These are phyloP conservation scores for Pediacus dermestoides DNA, from an alignment of 2,888 invertebrate genomes.

Conservation along the genomic window DNA sequence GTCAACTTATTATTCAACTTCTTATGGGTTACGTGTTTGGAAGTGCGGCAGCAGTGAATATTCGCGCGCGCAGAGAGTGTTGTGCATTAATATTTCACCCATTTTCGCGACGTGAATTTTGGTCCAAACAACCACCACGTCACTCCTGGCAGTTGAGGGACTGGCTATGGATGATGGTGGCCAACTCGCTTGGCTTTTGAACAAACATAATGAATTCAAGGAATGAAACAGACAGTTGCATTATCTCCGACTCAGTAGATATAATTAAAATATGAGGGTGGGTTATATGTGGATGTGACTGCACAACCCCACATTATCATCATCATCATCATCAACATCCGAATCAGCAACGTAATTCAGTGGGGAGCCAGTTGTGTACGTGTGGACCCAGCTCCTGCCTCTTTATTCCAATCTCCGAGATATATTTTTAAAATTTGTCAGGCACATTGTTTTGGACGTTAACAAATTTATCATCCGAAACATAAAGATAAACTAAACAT, in stretches of 20 bases:
- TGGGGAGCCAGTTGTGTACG: no score
- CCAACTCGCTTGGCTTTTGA: slow-evolving; percentile 17
- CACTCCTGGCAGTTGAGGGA: no score
- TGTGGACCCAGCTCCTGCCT: no score
- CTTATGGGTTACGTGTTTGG: slow-evolving; percentile 29
- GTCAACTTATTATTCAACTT: slow-evolving; percentile 28
- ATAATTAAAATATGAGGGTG: slow-evolving; percentile 29
- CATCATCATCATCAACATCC: no score
- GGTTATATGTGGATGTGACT: slow-evolving; percentile 21
- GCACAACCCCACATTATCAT: slow-evolving; percentile 13
- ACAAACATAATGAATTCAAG: slow-evolving; percentile 32
- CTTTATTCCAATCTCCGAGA: slow-evolving; percentile 14
- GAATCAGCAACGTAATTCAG: no score
- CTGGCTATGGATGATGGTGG: slow-evolving; percentile 10
- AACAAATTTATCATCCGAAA: no score
- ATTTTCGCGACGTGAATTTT: slow-evolving; percentile 23
- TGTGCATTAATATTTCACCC: slow-evolving; percentile 29
- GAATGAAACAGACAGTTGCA: slow-evolving; percentile 27
- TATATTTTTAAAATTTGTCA: slow-evolving; percentile 15
- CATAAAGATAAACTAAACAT: not conserved
- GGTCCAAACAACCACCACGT: not conserved
- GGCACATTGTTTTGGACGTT: slow-evolving; percentile 8
- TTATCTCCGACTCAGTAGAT: slow-evolving; percentile 30
- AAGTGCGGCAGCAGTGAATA: slow-evolving; percentile 18
- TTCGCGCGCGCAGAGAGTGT: slow-evolving; percentile 24